These are phyloP conservation scores for Catotricha subobsoleta DNA, from an alignment of 2,888 invertebrate species.

Conservation along the genomic window DNA sequence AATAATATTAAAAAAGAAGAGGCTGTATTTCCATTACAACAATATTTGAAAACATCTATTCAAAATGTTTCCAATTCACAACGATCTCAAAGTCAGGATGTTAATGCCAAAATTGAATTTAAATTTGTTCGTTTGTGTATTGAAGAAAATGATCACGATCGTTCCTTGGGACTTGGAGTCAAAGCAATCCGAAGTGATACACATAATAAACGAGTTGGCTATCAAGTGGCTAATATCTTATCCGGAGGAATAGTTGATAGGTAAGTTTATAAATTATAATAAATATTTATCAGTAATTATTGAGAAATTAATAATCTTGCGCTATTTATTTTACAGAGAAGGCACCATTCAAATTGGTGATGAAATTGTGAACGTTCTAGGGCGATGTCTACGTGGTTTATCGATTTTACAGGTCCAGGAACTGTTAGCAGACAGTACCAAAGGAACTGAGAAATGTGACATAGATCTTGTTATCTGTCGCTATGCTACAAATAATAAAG, in stretches of 20 bases:
- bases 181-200: slow-evolving; percentile 22
- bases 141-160: slow-evolving; percentile 34
- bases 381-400: slow-evolving; percentile 44
- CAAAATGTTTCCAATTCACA: too few species aligned
- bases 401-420: slow-evolving; percentile 46
- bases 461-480: slow-evolving; percentile 49
- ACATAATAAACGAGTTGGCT: slow-evolving; percentile 42
- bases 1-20: neutral
- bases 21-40: too few species aligned
- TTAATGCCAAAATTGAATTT: slow-evolving; percentile 2
- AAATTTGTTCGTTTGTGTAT: slow-evolving; percentile 31
- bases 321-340: slow-evolving; percentile 42
- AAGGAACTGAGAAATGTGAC: slow-evolving; percentile 35
- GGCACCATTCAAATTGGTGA: slow-evolving; percentile 49
- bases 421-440: slow-evolving; percentile 30
- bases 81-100: too few species aligned
- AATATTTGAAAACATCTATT: too few species aligned
- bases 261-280: slow-evolving; percentile 25
- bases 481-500: slow-evolving; percentile 11
- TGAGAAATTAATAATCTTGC: too few species aligned
- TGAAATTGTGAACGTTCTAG: slow-evolving; percentile 55
- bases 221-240: slow-evolving; percentile 51
- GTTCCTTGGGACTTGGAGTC: slow-evolving; percentile 54
- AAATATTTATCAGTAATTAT: neutral
- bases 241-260: slow-evolving; percentile 50